A percentile compares a stretch with the other conserved stretches of the same genome.
Evolutionary conservation across 2,797 vertebrate species (phyloP).

Genomic region (Taenioides sp.): DNA sequence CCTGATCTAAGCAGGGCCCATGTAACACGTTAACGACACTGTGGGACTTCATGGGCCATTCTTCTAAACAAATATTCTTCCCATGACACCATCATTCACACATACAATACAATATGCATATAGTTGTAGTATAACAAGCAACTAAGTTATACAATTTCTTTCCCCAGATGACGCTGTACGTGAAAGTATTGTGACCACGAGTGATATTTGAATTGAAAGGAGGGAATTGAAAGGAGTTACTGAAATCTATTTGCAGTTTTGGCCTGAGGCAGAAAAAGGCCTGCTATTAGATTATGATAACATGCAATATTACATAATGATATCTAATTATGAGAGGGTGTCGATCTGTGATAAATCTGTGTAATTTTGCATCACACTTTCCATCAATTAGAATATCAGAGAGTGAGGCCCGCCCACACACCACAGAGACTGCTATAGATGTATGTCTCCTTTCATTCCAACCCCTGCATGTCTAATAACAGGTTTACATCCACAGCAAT

Average conservation of each 20-base stretch:
- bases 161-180: background rate
- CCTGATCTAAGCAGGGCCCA: slow-evolving; percentile 37
- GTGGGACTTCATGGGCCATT: slow-evolving; percentile 8
- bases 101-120: background rate
- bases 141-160: background rate
- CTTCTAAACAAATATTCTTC: background rate
- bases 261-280: background rate
- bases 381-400: slow-evolving; percentile 9
- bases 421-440: background rate
- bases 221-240: background rate
- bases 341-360: slow-evolving; percentile 8
- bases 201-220: background rate
- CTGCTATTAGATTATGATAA: background rate
- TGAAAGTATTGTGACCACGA: background rate
- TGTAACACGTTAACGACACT: slow-evolving; percentile 49
- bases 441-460: slow-evolving; percentile 14
- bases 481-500: slow-evolving; percentile 9
- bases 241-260: slow-evolving; percentile 5
- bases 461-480: background rate
- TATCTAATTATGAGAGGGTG: slow-evolving; percentile 4
- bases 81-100: background rate
- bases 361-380: slow-evolving; percentile 12
- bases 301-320: slow-evolving; percentile 1
- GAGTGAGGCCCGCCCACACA: slow-evolving; percentile 2
- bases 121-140: background rate